phyloP scores from a whole-genome alignment of 2,797 vertebrate species.

The Cossypha caffra region DNA sequence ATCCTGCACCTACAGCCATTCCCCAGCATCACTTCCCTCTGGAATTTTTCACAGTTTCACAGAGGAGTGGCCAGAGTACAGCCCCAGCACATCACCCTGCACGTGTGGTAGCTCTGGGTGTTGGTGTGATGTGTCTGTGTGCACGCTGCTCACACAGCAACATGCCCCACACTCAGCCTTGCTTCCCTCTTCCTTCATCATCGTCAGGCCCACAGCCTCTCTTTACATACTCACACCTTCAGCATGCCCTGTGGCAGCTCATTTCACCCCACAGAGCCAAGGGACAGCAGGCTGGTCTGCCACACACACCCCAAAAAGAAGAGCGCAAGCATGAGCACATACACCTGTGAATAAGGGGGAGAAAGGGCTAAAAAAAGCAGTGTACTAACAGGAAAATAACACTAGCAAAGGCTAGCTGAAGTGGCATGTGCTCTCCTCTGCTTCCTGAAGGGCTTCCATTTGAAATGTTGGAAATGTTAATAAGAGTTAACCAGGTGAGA shows the following conservation, averaged over 20 bases:
- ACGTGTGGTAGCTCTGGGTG: rapidly evolving
- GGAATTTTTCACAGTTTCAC: neutral
- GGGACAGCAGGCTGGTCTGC: rapidly evolving
- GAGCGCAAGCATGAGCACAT: too few species aligned
- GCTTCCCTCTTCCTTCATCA: too few species aligned
- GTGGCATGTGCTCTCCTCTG: neutral
- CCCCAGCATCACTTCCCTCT: neutral
- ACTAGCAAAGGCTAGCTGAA: neutral
- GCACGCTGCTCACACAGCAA: rapidly evolving
- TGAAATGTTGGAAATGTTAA: constrained; percentile 52
- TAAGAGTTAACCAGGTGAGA: constrained; percentile 63
- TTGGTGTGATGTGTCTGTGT: rapidly evolving
- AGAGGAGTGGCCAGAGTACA: rapidly evolving
- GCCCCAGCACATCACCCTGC: rapidly evolving
- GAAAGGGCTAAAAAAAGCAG: rapidly evolving
- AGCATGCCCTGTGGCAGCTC: rapidly evolving
- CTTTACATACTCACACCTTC: rapidly evolving
- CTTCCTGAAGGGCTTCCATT: constrained; percentile 7
- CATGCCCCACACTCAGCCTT: rapidly evolving
- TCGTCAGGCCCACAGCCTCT: rapidly evolving
- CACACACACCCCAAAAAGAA: neutral
- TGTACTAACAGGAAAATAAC: neutral
- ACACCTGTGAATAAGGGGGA: neutral
- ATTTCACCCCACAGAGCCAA: neutral
- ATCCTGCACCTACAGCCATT: rapidly evolving